Percentiles rank a stretch among this genome's conserved stretches.
Conservation (phyloP, 2,888 invertebrate genomes). For the Crocallis elinguaria region DNA sequence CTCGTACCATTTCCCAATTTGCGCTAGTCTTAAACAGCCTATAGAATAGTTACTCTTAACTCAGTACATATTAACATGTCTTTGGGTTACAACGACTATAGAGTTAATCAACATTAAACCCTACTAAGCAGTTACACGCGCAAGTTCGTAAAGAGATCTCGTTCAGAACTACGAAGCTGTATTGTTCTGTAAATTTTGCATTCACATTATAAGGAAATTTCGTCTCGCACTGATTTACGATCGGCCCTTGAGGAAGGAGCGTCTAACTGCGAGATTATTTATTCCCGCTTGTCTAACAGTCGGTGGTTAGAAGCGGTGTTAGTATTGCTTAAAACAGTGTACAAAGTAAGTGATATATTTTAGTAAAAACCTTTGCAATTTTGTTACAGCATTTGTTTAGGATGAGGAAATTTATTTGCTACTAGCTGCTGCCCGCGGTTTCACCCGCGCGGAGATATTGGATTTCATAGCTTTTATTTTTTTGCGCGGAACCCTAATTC, state of each 20-base stretch:
- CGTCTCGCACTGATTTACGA: constrained; percentile 73
- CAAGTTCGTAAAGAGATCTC: constrained; percentile 60
- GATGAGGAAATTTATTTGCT: no score
- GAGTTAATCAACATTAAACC: constrained; percentile 56
- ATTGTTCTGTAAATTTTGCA: constrained; percentile 74
- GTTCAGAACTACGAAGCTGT: constrained; percentile 56
- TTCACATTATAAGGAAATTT: constrained; percentile 73
- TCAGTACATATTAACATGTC: constrained; percentile 31
- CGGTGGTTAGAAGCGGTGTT: constrained; percentile 34
- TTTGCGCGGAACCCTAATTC: no score
- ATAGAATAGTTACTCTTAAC: constrained; percentile 20
- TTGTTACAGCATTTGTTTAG: no score
- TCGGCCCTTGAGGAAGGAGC: constrained; percentile 61
- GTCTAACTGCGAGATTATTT: constrained; percentile 74
- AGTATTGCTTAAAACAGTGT: constrained; percentile 3
- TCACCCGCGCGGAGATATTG: no score
- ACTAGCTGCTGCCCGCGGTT: no score
- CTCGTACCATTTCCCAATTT: no score
- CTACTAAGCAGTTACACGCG: constrained; percentile 58
- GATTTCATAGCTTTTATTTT: no score
- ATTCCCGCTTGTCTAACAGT: constrained; percentile 66
- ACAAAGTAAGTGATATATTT: background rate
- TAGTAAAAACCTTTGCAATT: no score
- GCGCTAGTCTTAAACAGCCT: constrained; percentile 8
- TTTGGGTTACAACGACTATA: constrained; percentile 27